Conservation (phyloP, 2,797 vertebrate species). For the Siniperca obscura region DNA sequence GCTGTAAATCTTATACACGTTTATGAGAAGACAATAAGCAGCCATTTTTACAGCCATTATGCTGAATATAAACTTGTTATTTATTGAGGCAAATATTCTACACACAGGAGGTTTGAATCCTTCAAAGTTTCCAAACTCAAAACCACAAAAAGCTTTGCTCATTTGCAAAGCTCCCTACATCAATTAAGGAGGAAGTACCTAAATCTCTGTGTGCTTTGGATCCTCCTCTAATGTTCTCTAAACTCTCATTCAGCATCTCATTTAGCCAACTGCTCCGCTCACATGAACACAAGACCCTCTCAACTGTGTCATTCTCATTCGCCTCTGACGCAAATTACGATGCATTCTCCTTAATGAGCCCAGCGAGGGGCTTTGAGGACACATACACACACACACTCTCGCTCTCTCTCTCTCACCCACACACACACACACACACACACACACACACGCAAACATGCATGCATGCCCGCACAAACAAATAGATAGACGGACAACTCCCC, state of each 20-base stretch:
- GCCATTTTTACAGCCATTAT: neutral
- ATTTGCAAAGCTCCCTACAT: constrained; percentile 24
- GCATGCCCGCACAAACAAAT: constrained; percentile 27
- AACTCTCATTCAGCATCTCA: constrained; percentile 47
- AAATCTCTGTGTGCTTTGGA: constrained; percentile 37
- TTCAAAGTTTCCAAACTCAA: constrained; percentile 15
- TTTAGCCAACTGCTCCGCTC: constrained; percentile 48
- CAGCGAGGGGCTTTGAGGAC: constrained; percentile 54
- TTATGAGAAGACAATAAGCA: neutral
- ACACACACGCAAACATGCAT: constrained; percentile 20
- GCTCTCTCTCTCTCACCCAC: neutral
- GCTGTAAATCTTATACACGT: neutral
- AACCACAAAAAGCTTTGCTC: constrained; percentile 15
- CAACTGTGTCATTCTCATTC: constrained; percentile 59
- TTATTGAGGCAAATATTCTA: neutral
- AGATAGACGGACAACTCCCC: constrained; percentile 16
- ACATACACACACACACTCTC: constrained; percentile 17
- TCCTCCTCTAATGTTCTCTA: constrained; percentile 44
- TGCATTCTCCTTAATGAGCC: constrained; percentile 70
- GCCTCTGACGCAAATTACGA: constrained; percentile 61
- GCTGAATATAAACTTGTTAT: neutral
- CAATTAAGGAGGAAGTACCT: constrained; percentile 25
- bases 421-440: constrained; percentile 12
- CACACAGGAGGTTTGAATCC: neutral
- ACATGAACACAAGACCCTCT: constrained; percentile 59